phyloP scores from a whole-genome alignment of 2,888 invertebrate species.

The Pocota personata region DNA sequence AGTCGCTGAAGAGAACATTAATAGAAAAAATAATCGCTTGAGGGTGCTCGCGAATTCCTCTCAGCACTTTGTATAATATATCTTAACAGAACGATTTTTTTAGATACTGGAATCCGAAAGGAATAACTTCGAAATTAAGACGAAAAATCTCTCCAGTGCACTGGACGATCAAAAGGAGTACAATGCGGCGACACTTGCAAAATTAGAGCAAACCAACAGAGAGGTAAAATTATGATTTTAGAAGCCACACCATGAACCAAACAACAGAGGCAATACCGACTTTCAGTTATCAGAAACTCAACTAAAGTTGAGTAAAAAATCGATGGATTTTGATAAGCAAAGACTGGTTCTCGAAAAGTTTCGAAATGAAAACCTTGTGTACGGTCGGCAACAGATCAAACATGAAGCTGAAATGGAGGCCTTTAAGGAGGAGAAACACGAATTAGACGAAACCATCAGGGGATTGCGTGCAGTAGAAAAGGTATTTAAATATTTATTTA shows the following conservation, averaged over 20 bases:
- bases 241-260: no score
- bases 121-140: conserved; percentile 69
- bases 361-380: conserved; percentile 75
- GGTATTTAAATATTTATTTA: conserved; percentile 34
- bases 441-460: conserved; percentile 76
- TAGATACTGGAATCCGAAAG: conserved; percentile 72
- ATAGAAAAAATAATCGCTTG: conserved; percentile 66
- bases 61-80: background rate
- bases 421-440: conserved; percentile 74
- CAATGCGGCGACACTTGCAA: conserved; percentile 75
- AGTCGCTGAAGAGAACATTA: conserved; percentile 76
- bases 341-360: conserved; percentile 76
- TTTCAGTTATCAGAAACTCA: conserved; percentile 74
- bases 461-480: conserved; percentile 77
- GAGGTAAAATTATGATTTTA: conserved; percentile 72
- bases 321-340: conserved; percentile 76
- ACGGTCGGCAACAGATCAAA: conserved; percentile 75
- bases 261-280: background rate
- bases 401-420: conserved; percentile 77
- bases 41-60: conserved; percentile 20
- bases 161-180: conserved; percentile 77
- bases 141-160: conserved; percentile 74
- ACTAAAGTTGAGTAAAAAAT: conserved; percentile 75
- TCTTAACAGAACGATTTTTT: background rate
- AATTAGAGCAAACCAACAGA: conserved; percentile 74